These are phyloP conservation scores for Columba janthina DNA, from an alignment of 2,113 vertebrate species.

Conservation along the genomic window DNA sequence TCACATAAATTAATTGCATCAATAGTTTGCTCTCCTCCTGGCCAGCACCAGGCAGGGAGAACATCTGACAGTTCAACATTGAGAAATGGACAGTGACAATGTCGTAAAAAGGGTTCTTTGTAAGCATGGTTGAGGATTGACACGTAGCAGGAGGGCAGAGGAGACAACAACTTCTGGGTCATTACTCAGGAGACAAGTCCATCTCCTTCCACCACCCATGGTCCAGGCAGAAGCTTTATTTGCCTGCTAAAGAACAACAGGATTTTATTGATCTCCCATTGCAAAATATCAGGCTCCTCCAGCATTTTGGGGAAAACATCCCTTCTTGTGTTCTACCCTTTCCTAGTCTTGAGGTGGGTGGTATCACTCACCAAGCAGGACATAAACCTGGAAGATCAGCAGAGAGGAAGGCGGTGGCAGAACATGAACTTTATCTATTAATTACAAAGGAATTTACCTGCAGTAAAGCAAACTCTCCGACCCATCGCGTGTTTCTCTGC, in stretches of 20 bases:
- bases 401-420: background rate
- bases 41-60: background rate
- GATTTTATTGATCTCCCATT: background rate
- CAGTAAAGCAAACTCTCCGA: background rate
- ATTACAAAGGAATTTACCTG: background rate
- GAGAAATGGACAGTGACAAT: background rate
- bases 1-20: background rate
- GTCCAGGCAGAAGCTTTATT: background rate
- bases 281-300: background rate
- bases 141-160: background rate
- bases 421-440: background rate
- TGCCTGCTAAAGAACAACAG: background rate
- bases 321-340: background rate
- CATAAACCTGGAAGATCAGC: background rate
- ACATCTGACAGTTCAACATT: too few relatives aligned
- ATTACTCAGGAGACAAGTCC: background rate
- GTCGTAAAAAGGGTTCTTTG: background rate
- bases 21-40: background rate
- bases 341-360: background rate
- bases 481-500: background rate
- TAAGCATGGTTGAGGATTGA: rapidly evolving
- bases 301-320: background rate
- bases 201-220: background rate
- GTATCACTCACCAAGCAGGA: background rate
- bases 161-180: background rate